phyloP scores from a whole-genome alignment of 2,888 invertebrate genomes.

The Heliconius hortense region DNA sequence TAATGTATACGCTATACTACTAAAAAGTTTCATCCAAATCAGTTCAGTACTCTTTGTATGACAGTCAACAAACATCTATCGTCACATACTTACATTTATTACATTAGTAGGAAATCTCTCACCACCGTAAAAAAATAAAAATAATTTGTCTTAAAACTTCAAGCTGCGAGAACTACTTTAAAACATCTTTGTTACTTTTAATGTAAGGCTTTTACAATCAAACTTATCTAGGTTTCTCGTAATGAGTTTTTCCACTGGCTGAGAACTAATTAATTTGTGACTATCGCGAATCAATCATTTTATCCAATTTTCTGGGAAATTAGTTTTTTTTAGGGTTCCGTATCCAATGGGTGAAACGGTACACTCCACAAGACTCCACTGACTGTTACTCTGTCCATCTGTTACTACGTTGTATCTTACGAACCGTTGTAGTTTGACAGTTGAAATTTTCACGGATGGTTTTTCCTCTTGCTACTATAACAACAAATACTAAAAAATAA shows the following conservation, averaged over 20 bases:
- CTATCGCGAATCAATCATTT: conserved; percentile 22
- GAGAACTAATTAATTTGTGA: conserved; percentile 35
- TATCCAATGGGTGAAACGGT: background rate
- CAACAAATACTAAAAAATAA: too few relatives aligned
- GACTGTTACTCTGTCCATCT: background rate
- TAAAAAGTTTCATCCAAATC: too few relatives aligned
- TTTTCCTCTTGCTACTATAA: too few relatives aligned
- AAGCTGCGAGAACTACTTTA: conserved; percentile 5
- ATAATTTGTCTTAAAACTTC: conserved; percentile 5
- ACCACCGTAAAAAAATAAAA: background rate
- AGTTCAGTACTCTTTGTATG: too few relatives aligned
- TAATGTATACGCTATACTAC: too few relatives aligned
- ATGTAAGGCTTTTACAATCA: conserved; percentile 29
- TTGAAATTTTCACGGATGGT: too few relatives aligned
- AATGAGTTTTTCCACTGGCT: conserved; percentile 31
- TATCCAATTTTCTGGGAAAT: background rate
- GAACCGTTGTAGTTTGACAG: too few relatives aligned
- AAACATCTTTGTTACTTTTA: conserved; percentile 17
- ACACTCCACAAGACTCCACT: background rate
- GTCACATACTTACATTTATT: background rate
- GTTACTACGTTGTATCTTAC: background rate
- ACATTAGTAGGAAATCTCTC: too few relatives aligned
- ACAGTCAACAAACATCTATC: too few relatives aligned
- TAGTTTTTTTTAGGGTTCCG: background rate
- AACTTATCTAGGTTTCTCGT: conserved; percentile 37